Evolutionary conservation across 2,888 invertebrate species (phyloP), one percentile per base, ranked within the genome.

Genomic region (Tinea pellionella): DNA sequence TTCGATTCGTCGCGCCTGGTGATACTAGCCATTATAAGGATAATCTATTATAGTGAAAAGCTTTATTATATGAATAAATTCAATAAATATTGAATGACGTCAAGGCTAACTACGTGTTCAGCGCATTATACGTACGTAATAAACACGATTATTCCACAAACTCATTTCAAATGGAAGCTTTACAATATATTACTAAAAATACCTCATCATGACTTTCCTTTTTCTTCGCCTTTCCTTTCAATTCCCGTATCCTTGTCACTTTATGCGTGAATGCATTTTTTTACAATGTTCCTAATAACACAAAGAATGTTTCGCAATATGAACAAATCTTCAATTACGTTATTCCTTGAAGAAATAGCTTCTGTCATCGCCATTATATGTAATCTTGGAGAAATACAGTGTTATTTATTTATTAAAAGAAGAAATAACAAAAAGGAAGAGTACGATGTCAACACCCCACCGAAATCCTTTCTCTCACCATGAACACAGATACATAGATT

Each of bases 251-350:
- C 47, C 47, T 53, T 24, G 53, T 53, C 53, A 53, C 53, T 53
- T 53, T 53, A 53, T 53, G 53, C 53, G 53, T 53, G 24, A 53
- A 53, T 53, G 24, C 53, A 53, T 53, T 53, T 24, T 53, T 53
- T 53, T 53, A 53, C 24, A 19, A 53, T 53, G 24, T 19, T 53
- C 53, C 24, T 24, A 53, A 53, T 47, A 47, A 47, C 15, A 47
- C 53, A 53, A 53, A 53, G 53, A 53, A 53, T 24, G 47, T 47
- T 47, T 4, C 47, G 9, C 12, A 15, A 16, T 47, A 47, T 16
- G 47, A 47, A n/a, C 47, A 47, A 47, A 47, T 47, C 12, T 16
- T 47, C 47, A 6, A 47, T 47, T 47, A 47, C 16, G 6, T 47
- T 12, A 6, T 13, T 42, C 42, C 12, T 42, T 47, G 9, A n/a